phyloP scores from a whole-genome alignment of 2,797 vertebrate genomes.

The Thaleichthys pacificus region DNA sequence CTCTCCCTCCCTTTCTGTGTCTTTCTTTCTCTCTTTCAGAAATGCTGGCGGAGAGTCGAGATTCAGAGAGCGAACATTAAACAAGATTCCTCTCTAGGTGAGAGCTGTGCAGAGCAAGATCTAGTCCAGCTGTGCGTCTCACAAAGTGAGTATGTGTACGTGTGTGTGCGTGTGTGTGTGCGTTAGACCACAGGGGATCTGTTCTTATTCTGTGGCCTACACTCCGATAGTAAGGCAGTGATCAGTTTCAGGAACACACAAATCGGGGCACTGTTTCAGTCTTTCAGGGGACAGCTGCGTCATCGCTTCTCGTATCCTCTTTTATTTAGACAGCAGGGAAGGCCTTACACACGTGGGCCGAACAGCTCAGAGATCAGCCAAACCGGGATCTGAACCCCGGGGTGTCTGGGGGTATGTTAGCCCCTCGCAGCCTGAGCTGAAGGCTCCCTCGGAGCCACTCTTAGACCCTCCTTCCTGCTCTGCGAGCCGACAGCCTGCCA shows the following conservation, averaged over 20 bases:
- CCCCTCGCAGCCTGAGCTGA: no score
- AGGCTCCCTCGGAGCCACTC: no score
- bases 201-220: not conserved
- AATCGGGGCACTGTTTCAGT: not conserved
- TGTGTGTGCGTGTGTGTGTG: not conserved
- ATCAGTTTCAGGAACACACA: conserved; percentile 3
- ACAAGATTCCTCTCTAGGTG: not conserved
- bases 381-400: no score
- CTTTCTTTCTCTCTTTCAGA: no score
- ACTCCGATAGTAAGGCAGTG: not conserved
- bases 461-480: not conserved
- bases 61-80: not conserved
- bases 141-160: not conserved
- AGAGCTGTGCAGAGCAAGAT: not conserved
- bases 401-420: not conserved
- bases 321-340: not conserved
- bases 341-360: no score
- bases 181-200: not conserved
- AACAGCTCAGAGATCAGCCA: no score
- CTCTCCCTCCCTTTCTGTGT: no score
- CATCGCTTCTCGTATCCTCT: not conserved
- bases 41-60: not conserved
- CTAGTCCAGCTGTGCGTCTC: conserved; percentile 4
- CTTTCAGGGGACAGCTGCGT: not conserved
- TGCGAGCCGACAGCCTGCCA: not conserved